Evolutionary conservation across 1,140 invertebrate species (phyloP), one percentile per base, ranked within the genome.

Genomic region (Drosophila triauraria): DNA sequence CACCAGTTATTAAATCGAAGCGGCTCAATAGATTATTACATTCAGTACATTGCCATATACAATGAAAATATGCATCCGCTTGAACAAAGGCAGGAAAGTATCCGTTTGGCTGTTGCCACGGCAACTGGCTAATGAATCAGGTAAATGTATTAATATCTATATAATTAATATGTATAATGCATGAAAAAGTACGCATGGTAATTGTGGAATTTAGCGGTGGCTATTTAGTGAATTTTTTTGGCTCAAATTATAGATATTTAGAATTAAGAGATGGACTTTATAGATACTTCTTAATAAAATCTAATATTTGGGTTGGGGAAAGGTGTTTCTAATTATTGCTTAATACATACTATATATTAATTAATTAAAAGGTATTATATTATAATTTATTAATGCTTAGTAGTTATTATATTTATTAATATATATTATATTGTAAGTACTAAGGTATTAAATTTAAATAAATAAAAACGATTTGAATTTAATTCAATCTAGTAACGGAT

Each of bases 1-100:
- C 83, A 64, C 67, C 62, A 80, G 80, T 83, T 86, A 86, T 86
- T 88, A 86, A 82, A 86, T 87, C 76, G 83, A 76, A 77, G 80
- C 67, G 84, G 77, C 84, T 88, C 80, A 87, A 88, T 83, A 88
- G 86, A 80, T 86, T 86, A 80, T 86, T 86, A 70, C 84, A 88
- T 87, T 87, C 86, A 88, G 86, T 72, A 76, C 61, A 54, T 54
- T 38, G 51, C 80, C 38, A 27, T 20, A 48, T 50, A 42, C 65
- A 58, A 53, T 67, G 38, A 12, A 23, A n/a, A 35, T 69, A 32
- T 8, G 30, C 30, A 32, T 32, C 47, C 61, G 23, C 9, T 48
- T 32, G 64, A 27, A 65, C 4, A 27, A 46, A 54, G 40, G 35
- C 44, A 42, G 30, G 30, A 23, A 54, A 38, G 47, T 71, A 72